Conservation (phyloP, 2,797 vertebrate species). For the Pseudocheirus occidentalis region DNA sequence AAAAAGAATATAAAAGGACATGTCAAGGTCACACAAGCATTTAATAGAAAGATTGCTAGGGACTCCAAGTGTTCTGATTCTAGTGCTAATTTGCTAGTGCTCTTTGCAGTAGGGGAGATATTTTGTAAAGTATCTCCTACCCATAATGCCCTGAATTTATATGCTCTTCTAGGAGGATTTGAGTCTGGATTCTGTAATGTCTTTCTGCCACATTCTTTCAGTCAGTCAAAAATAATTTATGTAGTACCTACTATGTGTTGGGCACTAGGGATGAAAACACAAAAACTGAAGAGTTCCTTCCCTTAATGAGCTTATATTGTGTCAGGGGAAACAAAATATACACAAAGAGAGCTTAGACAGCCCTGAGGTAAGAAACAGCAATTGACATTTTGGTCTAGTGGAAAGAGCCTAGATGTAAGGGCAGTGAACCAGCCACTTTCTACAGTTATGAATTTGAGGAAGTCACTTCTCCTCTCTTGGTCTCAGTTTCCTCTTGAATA, state of each 20-base stretch:
- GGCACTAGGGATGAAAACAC: not conserved
- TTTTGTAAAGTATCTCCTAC: not conserved
- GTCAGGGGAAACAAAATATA: not conserved
- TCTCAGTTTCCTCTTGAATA: not conserved
- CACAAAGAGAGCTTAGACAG: not conserved
- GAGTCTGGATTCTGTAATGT: not conserved
- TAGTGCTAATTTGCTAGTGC: not conserved
- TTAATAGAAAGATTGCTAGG: not conserved
- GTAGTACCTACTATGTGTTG: not conserved
- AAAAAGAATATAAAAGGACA: not conserved
- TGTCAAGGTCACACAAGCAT: not conserved
- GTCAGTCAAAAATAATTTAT: not conserved
- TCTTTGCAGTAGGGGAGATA: not conserved
- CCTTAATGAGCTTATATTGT: not conserved
- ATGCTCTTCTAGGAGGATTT: not conserved
- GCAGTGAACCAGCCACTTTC: not conserved
- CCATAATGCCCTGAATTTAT: not conserved
- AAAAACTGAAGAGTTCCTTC: not conserved
- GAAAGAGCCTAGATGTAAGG: not conserved
- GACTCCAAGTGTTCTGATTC: not conserved
- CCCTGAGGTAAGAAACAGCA: not conserved
- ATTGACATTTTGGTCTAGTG: not conserved
- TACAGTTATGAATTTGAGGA: not conserved
- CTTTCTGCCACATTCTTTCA: not conserved
- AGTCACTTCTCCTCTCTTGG: not conserved